Evolutionary conservation across 1,140 invertebrate species (phyloP).

Genomic region (Capitella teleta): DNA sequence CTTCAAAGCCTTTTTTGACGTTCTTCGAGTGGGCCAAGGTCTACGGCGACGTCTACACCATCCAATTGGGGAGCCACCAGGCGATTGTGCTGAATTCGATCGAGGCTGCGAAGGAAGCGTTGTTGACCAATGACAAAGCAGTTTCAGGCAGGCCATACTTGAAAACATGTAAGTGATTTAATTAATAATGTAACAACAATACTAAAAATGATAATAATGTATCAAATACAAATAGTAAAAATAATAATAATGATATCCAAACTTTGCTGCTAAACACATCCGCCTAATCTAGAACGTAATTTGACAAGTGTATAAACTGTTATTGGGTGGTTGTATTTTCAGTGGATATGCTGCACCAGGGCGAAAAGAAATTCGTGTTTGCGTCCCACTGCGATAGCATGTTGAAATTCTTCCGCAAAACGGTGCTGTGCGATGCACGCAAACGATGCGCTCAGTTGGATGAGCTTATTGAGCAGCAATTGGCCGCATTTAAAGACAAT

Average conservation of each 20-base stretch:
- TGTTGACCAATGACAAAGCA: not conserved
- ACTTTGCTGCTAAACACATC: not conserved
- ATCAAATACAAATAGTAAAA: no score
- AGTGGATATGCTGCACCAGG: not conserved
- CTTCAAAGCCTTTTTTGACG: not conserved
- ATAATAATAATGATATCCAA: no score
- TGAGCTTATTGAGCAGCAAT: not conserved
- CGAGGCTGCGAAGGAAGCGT: not conserved
- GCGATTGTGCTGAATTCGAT: not conserved
- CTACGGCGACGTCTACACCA: not conserved
- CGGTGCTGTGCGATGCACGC: not conserved
- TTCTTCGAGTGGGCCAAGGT: not conserved
- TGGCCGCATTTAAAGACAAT: not conserved
- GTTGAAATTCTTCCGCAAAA: not conserved
- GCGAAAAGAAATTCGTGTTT: not conserved
- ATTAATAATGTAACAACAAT: not conserved
- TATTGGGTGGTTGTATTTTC: no score
- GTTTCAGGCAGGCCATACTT: not conserved
- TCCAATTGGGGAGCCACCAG: not conserved
- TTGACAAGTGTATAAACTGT: not conserved
- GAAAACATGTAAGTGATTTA: not conserved
- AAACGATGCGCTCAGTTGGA: not conserved
- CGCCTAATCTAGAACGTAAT: not conserved
- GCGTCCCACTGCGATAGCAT: not conserved
- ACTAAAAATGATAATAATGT: no score